These are phyloP conservation scores for Pomatostomus ruficeps DNA, from an alignment of 2,113 vertebrate species.

Conservation along the genomic window DNA sequence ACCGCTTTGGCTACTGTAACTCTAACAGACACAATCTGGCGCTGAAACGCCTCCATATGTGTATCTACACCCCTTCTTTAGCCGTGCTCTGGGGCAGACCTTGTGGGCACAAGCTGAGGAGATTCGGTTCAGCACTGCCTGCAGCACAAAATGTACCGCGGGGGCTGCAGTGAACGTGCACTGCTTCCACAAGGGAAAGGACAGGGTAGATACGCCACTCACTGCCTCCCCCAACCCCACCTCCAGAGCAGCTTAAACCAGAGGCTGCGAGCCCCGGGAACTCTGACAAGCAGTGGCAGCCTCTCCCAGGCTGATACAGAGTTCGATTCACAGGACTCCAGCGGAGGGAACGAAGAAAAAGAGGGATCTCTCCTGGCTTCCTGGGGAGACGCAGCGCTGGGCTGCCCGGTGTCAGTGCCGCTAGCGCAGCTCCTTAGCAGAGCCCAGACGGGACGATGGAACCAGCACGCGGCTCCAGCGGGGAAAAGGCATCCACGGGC, in stretches of 20 bases:
- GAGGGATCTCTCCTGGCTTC: not conserved
- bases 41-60: not conserved
- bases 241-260: not conserved
- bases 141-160: not conserved
- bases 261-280: not conserved
- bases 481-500: not conserved
- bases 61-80: not conserved
- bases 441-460: not conserved
- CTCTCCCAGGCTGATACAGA: not conserved
- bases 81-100: not conserved
- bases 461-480: not conserved
- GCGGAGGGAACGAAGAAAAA: not conserved
- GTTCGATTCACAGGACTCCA: not conserved
- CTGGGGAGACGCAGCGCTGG: not conserved
- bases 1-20: not conserved
- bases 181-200: not conserved
- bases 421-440: not conserved
- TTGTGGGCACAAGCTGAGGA: not conserved
- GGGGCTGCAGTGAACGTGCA: accelerated
- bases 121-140: accelerated
- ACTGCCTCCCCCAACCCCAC: not conserved
- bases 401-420: not conserved
- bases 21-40: not conserved
- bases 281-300: not conserved
- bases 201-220: not conserved